These are phyloP conservation scores for Cheilosia vulpina DNA, from an alignment of 2,888 invertebrate species.

Conservation along the genomic window DNA sequence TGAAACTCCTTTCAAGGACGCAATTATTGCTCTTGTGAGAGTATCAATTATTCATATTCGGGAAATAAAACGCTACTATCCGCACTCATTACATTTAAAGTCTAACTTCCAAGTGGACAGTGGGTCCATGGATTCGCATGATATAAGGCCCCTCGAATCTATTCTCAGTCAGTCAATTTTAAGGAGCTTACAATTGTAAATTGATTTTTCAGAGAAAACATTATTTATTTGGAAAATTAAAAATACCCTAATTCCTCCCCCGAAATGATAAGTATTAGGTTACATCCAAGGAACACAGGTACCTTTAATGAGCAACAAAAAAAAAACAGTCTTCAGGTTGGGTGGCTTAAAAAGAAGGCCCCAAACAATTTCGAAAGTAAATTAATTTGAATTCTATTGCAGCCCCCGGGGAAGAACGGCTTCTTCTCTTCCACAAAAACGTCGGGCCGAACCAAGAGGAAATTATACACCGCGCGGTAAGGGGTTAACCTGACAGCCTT, in stretches of 20 bases:
- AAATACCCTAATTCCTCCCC: too few relatives aligned
- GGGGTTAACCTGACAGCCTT: slow-evolving; percentile 11
- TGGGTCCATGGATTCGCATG: background rate
- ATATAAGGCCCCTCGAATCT: background rate
- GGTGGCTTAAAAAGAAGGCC: slow-evolving; percentile 25
- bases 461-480: background rate
- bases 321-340: background rate
- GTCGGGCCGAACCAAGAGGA: too few relatives aligned
- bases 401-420: slow-evolving; percentile 11
- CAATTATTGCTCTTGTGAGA: too few relatives aligned
- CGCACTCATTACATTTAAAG: too few relatives aligned
- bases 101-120: too few relatives aligned
- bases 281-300: too few relatives aligned
- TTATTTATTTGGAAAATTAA: background rate
- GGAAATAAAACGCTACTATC: too few relatives aligned
- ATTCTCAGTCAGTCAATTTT: slow-evolving; percentile 28
- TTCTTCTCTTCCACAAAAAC: background rate
- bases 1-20: too few relatives aligned
- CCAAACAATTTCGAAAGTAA: slow-evolving; percentile 39
- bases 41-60: too few relatives aligned
- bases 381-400: slow-evolving; percentile 47
- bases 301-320: background rate
- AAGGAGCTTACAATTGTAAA: slow-evolving; percentile 43
- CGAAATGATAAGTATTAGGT: too few relatives aligned
- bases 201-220: slow-evolving; percentile 41